Evolutionary conservation across 1,140 invertebrate species (phyloP).

Genomic region (Lepidurus arcticus): DNA sequence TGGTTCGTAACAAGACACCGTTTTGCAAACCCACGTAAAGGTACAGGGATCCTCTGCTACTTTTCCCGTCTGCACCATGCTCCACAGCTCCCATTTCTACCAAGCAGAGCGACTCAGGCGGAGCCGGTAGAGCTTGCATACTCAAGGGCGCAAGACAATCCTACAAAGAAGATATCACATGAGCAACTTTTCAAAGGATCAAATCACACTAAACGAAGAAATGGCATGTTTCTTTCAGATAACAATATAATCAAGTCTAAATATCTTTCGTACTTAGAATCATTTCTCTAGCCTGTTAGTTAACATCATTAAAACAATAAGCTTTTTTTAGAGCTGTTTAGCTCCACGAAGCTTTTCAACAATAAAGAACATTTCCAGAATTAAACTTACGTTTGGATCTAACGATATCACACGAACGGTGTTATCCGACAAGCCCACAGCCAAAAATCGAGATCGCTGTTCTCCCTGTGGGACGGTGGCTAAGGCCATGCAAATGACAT

Average conservation of each 20-base stretch:
- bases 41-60: conserved; percentile 68
- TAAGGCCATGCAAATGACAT: conserved; percentile 97
- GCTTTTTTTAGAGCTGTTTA: background rate
- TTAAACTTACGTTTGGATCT: conserved; percentile 71
- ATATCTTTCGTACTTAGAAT: background rate
- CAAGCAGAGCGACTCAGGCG: conserved; percentile 93
- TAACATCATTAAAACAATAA: conserved; percentile 23
- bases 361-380: conserved; percentile 2
- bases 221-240: background rate
- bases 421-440: conserved; percentile 92
- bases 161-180: conserved; percentile 39
- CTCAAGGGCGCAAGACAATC: conserved; percentile 88
- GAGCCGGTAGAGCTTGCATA: conserved; percentile 94
- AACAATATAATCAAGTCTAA: conserved; percentile 3
- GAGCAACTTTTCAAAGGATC: background rate
- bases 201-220: background rate
- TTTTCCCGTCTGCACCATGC: conserved; percentile 55
- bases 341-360: background rate
- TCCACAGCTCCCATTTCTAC: conserved; percentile 77
- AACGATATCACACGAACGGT: conserved; percentile 97
- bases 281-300: conserved; percentile 32
- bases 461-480: conserved; percentile 92
- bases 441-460: conserved; percentile 91
- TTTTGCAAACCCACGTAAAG: conserved; percentile 97
- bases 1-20: conserved; percentile 89